Evolutionary conservation across 2,888 invertebrate species (phyloP), one percentile per base, ranked within the genome.

Genomic region (Oscheius onirici): DNA sequence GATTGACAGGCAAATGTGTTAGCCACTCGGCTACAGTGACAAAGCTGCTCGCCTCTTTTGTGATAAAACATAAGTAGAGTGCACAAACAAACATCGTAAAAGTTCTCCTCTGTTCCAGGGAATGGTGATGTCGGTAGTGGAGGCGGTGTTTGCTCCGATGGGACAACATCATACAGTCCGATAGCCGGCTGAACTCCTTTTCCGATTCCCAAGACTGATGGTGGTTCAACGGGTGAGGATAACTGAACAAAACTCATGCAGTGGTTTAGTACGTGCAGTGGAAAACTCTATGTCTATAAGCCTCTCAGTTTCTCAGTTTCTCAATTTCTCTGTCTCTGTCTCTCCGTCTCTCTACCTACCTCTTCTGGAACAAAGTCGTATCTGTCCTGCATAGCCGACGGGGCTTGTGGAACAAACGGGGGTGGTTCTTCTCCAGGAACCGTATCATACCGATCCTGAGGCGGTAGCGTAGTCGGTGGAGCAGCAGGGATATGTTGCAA

Each of bases 321-420:
- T n/a, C n/a, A n/a, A 8, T 34, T 8, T 34, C 34, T 34, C 34
- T 34, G 34, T 22, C 17, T 11, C 52, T 17, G 52, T 52, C 2
- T 22, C 15, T 24, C 13, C 3, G 20, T 3, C 3, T 6, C 20
- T n/a, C 5, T 1, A 41, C 58, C 11, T 5, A 55, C 54, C 66
- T 69, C 69, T 34, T 51, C 58, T 6, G 69, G 69, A 17, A 69
- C 69, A 11, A n/a, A 69, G 22, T 69, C 69, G 28, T 69, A 69
- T 43, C 69, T 40, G 28, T 69, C 69, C 1, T 15, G 28, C 28
- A 69, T 20, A 2, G 24, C 26, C 13, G 58, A 40, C 3, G 58
- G 66, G 22, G 54, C 66, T 28, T 26, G 17, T 5, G 52, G 54
- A 17, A 28, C 49, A 1, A 34, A 24, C 17, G 49, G 63, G 11